Base-by-base conservation (phyloP, 23 tunicate genomes). In the Diplosoma virens region DNA sequence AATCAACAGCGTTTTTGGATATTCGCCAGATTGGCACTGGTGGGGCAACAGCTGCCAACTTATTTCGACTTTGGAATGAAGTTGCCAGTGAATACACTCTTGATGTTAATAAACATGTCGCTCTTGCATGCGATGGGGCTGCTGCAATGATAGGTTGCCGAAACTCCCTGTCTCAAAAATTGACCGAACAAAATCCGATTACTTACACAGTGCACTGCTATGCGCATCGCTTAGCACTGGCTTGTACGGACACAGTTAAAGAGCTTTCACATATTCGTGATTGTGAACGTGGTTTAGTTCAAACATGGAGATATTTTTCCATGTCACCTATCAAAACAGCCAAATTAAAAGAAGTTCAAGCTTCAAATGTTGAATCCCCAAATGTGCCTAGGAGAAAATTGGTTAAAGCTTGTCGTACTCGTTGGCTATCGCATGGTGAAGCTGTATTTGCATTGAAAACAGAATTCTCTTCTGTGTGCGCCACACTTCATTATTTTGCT, bases 81-180 rank as follows among this genome's bases (percentile, higher is more conserved):
- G 75, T 68, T 29, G 54, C 75, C 54, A 29, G 7, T 37, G 75
- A 68, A 23, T 68, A 68, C 54, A 5, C 4, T 68, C 75, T 68
- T 68, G 75, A 68, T 68, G 54, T 36, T 35, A 37, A 29, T 68
- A 68, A 68, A 68, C 75, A 68, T 68, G 75, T 68, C 22, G 75
- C 54, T 11, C 35, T 68, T 68, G 75, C 75, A 68, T 68, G 75
- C 53, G 75, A 68, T 68, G 75, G 75, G 54, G 75, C 75, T 68
- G 75, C 75, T 68, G 75, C 75, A 68, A 68, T 68, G 75, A 68
- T 36, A 68, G 75, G 75, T 29, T 27, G 75, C 54, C 53, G 75
- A 68, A 68, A 68, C 23, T 68, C 75, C 75, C 75, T 68, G 53
- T 36, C 75, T n/a, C 75, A 68, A 29, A 68, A 68, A 68, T 18